Evolutionary conservation across 2,888 invertebrate species (phyloP), one percentile per base, ranked within the genome.

Genomic region (Stenoptilia bipunctidactyla): DNA sequence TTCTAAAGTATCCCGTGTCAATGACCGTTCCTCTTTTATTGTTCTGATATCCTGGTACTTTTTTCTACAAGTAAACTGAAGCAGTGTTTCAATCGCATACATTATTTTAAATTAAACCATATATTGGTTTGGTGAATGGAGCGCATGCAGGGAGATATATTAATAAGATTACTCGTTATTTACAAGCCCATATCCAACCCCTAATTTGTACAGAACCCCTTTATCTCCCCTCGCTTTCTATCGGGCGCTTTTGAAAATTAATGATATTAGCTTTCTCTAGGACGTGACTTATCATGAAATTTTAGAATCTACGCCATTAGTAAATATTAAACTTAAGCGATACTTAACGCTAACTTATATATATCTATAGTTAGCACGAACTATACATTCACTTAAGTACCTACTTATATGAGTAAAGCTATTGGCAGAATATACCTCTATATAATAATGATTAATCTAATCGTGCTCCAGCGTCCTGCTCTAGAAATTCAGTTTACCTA

Each of bases 171-270:
- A 30, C 4, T 30, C 12, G 30, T 30, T 30, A 30, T 30, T 30
- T 30, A 30, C 30, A 12, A 30, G 10, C 30, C 30, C 30, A 30
- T 37, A 40, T 34, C 37, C 34, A 40, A 27, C 43, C 43, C 43
- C 40, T 38, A 27, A 35, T 37, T 40, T 43, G 34, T 20, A 54
- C n/a, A 46, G 49, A 49, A 41, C 49, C 41, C 47, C 45, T 56
- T 58, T 56, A 58, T 61, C 56, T 58, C 50, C 56, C 57, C 54
- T 42, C 30, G n/a, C 9, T 30, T 30, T n/a, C 20, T 43, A 47
- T 49, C 34, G n/a, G 36, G 27, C 35, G 30, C 38, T 38, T 30
- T 20, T 20, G 4, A n/a, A 30, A n/a, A 30, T 30, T 30, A 30
- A 30, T 10, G 30, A 30, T 30, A 3, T 4, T 10, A 8, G 30